Evolutionary conservation across 1,140 invertebrate species (phyloP), one percentile per base, ranked within the genome.

Genomic region (Pachyrhynchus sulphureomaculatus): DNA sequence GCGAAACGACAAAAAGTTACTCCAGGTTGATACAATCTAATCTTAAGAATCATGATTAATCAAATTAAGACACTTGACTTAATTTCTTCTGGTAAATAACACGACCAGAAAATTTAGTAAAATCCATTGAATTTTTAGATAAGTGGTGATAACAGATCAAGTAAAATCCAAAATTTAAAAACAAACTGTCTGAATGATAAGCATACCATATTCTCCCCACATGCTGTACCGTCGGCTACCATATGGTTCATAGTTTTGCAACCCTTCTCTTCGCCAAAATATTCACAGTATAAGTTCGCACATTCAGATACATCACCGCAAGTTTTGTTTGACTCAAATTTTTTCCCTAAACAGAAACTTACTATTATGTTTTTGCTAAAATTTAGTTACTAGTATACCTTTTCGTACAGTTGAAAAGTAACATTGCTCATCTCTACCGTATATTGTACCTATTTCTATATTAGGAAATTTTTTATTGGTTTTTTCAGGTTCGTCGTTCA

Each of bases 401-500:
- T 49, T 49, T 15, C 47, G 26, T 12, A 36, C 17, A 8, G 47
- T 49, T 4, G 47, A 33, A 5, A 49, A 26, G 17, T 26, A 33
- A 36, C 47, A 49, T 12, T 49, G 47, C 21, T 49, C 47, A 34
- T 49, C 47, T 12, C 47, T 33, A 13, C 29, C 18, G 17, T 49
- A 49, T 10, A 49, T 18, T 8, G 12, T 17, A 5, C 47, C 47
- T 12, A 49, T 49, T 9, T 26, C 29, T 13, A 49, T 15, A 36
- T 49, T 26, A 18, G 2, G 4, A 34, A 34, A 49, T 33, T 49
- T 49, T 20, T 49, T 49, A 18, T 49, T 49, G 3, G 29, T 34
- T 34, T 34, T 49, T 49, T 49, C 47, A 8, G 47, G 47, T 49
- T 49, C 29, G 29, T 49, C 47, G 32, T 49, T 49, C 47, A 49